Evolutionary conservation across 2,113 vertebrate species (phyloP).

Genomic region (Melozone crissalis): DNA sequence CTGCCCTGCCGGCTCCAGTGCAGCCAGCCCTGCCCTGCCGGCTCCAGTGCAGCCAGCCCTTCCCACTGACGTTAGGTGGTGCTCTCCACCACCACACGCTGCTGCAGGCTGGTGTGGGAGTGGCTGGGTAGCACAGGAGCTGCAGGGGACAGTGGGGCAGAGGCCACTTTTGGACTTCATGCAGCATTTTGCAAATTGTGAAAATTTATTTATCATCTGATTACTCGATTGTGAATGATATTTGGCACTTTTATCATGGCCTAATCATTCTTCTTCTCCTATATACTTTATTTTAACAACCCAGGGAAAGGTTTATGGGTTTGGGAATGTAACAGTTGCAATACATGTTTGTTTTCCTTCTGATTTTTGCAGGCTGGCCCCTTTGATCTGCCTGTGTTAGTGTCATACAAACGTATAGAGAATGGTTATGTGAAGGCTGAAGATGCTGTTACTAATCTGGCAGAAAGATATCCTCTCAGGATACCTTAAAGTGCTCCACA

Average conservation of each 20-base stretch:
- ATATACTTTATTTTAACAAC: conserved; percentile 23
- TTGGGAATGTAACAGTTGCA: background rate
- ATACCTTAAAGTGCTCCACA: conserved; percentile 71
- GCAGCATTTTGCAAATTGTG: background rate
- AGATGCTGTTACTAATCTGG: conserved; percentile 59
- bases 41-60: background rate
- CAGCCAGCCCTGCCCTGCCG: too few relatives aligned
- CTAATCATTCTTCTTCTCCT: conserved; percentile 7
- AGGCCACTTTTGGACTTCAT: background rate
- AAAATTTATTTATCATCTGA: background rate
- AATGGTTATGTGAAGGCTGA: conserved; percentile 71
- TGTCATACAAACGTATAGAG: conserved; percentile 80
- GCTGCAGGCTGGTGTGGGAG: background rate
- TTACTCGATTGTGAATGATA: conserved; percentile 62
- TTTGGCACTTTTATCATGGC: conserved; percentile 61
- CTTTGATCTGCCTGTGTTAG: conserved; percentile 76
- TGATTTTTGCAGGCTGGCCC: conserved; percentile 72
- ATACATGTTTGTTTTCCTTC: conserved; percentile 35
- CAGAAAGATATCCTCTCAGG: conserved; percentile 76
- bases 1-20: too few relatives aligned
- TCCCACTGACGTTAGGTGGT: conserved; percentile 4
- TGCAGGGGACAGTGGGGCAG: background rate
- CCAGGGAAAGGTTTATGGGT: background rate
- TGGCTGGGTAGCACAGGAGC: background rate
- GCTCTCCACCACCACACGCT: background rate